Percentiles rank a stretch among this genome's conserved stretches.
Evolutionary conservation across 2,113 vertebrate species (phyloP).

Genomic region (Fulmarus glacialis): DNA sequence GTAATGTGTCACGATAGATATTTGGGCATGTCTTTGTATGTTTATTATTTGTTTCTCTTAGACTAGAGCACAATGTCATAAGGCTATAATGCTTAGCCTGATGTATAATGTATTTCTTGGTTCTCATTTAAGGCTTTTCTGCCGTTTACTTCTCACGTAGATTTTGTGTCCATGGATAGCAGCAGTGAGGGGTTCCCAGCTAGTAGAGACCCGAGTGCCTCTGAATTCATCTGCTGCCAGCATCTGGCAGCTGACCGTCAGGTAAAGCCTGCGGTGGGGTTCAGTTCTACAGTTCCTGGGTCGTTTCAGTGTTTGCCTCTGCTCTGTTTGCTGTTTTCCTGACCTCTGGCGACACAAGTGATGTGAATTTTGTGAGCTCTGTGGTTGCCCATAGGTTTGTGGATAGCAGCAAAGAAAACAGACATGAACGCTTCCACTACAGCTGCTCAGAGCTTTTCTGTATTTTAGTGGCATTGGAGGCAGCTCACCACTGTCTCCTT

Average conservation of each 20-base stretch:
- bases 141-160: not conserved
- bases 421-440: not conserved
- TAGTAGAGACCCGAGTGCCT: not conserved
- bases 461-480: not conserved
- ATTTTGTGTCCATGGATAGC: not conserved
- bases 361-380: not conserved
- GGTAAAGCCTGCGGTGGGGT: not conserved
- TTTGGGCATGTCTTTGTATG: not conserved
- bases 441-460: not conserved
- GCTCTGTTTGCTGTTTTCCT: not conserved
- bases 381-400: not conserved
- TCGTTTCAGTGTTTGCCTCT: not conserved
- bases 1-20: accelerated
- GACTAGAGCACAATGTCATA: not conserved
- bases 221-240: not conserved
- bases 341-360: not conserved
- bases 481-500: not conserved
- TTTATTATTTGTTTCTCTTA: not conserved
- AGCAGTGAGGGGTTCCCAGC: not conserved
- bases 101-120: accelerated
- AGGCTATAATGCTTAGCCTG: not conserved
- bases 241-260: not conserved
- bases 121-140: not conserved
- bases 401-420: not conserved
- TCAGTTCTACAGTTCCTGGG: not conserved